Percentiles rank a stretch among this genome's conserved stretches.
These are phyloP conservation scores for Macrotus californicus DNA, from an alignment of 2,113 vertebrate genomes.

Conservation along the genomic window DNA sequence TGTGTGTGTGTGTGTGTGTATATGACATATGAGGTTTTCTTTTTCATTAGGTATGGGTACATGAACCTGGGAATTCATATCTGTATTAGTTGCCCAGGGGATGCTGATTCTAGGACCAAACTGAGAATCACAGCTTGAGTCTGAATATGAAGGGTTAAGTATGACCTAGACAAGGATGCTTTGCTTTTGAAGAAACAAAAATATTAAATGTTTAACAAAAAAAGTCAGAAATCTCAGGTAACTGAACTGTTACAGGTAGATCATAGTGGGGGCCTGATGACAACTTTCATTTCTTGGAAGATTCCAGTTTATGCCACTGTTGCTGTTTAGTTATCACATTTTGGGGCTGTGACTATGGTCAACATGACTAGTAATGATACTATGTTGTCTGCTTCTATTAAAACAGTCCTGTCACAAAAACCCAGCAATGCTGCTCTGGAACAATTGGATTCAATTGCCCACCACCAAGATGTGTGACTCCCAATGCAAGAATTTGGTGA, in stretches of 20 bases:
- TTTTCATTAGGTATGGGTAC: neutral
- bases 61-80: neutral
- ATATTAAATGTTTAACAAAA: neutral
- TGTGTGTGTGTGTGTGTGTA: neutral
- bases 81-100: neutral
- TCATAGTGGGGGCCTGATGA: neutral
- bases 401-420: neutral
- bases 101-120: neutral
- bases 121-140: neutral
- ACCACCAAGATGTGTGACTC: no score
- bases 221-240: neutral
- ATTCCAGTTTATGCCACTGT: neutral
- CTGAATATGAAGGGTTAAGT: neutral
- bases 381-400: neutral
- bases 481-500: no score
- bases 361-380: neutral
- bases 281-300: neutral
- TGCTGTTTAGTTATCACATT: neutral
- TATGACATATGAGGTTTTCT: neutral
- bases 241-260: neutral
- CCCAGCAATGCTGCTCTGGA: no score
- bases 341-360: neutral
- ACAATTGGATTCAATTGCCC: no score
- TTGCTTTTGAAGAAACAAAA: neutral
- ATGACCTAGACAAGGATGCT: neutral